Evolutionary conservation across 2,888 invertebrate species (phyloP).

Genomic region (Serripes groenlandicus): DNA sequence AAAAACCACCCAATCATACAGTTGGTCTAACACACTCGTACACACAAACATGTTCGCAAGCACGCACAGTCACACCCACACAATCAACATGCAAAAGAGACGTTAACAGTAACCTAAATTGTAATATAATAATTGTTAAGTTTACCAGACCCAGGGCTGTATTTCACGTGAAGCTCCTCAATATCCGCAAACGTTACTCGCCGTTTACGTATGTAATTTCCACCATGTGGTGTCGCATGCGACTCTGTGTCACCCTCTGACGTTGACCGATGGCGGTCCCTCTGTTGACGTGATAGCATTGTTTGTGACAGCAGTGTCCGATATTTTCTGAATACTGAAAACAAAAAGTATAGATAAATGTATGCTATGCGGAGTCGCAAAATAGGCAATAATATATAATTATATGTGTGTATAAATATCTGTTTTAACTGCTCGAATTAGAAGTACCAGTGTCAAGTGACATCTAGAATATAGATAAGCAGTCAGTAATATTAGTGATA

Average conservation of each 20-base stretch:
- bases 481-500: too few species aligned
- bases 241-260: neutral
- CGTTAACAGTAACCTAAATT: neutral
- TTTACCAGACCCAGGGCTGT: neutral
- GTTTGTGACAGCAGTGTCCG: neutral
- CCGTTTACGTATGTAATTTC: neutral
- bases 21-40: too few species aligned
- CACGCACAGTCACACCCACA: too few species aligned
- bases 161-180: constrained; percentile 32
- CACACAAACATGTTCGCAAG: neutral
- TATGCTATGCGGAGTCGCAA: too few species aligned
- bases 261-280: neutral
- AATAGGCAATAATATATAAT: too few species aligned
- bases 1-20: too few species aligned
- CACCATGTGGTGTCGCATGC: neutral
- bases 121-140: neutral
- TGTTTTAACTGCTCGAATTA: too few species aligned
- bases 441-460: too few species aligned
- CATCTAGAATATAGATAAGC: too few species aligned
- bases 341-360: too few species aligned
- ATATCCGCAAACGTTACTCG: constrained; percentile 48
- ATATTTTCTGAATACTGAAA: neutral
- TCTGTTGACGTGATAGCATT: neutral
- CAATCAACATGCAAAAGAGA: neutral
- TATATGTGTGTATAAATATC: too few species aligned